Evolutionary conservation across 2,888 invertebrate species (phyloP).

Genomic region (Netelia virgata): DNA sequence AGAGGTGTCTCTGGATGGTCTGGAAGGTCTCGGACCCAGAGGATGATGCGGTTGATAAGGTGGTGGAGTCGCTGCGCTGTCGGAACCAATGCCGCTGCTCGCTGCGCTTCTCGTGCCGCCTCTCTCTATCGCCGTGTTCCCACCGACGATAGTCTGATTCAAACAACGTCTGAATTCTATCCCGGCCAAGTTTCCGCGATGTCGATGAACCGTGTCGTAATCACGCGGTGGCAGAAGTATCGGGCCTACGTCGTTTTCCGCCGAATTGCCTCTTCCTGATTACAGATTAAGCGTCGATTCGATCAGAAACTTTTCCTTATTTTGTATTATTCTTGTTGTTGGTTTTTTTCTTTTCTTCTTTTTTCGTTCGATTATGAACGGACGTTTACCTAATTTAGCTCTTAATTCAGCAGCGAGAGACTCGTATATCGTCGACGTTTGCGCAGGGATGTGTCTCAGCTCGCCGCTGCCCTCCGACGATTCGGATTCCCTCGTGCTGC

Average conservation of each 20-base stretch:
- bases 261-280: conserved; percentile 82
- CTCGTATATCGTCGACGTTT: conserved; percentile 93
- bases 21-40: conserved; percentile 81
- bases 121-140: conserved; percentile 82
- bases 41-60: conserved; percentile 82
- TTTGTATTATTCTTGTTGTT: no score
- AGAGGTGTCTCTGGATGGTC: conserved; percentile 83
- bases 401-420: conserved; percentile 96
- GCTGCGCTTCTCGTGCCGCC: conserved; percentile 88
- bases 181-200: conserved; percentile 91
- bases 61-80: conserved; percentile 93
- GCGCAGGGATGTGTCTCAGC: conserved; percentile 91
- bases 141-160: conserved; percentile 89
- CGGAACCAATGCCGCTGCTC: conserved; percentile 95
- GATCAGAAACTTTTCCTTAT: neutral
- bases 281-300: neutral
- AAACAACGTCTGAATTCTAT: conserved; percentile 90
- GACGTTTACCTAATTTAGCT: conserved; percentile 87
- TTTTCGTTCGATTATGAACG: neutral
- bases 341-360: neutral
- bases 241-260: conserved; percentile 87
- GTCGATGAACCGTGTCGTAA: conserved; percentile 96
- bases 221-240: conserved; percentile 96
- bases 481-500: conserved; percentile 89
- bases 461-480: conserved; percentile 91